Conservation (phyloP, 2,113 vertebrate genomes). For the Megaceryle maxima region DNA sequence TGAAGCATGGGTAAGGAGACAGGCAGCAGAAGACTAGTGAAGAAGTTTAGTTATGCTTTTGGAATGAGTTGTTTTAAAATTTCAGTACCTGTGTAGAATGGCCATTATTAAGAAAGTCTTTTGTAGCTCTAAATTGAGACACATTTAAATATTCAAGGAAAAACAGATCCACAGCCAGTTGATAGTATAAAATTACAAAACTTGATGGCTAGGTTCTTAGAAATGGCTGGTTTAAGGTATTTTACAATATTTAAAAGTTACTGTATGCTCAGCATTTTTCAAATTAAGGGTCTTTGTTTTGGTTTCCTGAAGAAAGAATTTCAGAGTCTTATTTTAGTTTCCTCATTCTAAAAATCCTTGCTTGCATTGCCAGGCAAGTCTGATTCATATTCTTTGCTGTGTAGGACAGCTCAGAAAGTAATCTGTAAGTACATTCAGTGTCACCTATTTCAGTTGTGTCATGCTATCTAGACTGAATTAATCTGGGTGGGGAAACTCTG, state of each 20-base stretch:
- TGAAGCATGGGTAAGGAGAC: background rate
- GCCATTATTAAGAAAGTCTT: background rate
- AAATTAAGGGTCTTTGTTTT: background rate
- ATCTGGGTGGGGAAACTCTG: background rate
- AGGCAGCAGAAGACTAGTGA: background rate
- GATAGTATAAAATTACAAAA: background rate
- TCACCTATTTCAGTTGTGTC: background rate
- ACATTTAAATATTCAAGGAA: background rate
- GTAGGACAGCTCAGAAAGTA: background rate
- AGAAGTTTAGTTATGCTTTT: background rate
- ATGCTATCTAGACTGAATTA: background rate
- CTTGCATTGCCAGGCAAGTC: background rate
- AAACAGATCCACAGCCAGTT: background rate
- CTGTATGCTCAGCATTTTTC: background rate
- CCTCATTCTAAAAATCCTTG: background rate
- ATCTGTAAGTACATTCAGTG: background rate
- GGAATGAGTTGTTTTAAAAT: background rate
- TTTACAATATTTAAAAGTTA: background rate
- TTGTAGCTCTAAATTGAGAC: background rate
- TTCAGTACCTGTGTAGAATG: background rate
- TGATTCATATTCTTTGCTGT: background rate
- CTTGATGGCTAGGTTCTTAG: background rate
- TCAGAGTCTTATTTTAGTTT: background rate
- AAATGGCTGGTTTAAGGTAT: background rate
- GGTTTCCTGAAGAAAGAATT: background rate